phyloP scores from a whole-genome alignment of 2,888 invertebrate species.

The Caenorhabditis macrosperma region DNA sequence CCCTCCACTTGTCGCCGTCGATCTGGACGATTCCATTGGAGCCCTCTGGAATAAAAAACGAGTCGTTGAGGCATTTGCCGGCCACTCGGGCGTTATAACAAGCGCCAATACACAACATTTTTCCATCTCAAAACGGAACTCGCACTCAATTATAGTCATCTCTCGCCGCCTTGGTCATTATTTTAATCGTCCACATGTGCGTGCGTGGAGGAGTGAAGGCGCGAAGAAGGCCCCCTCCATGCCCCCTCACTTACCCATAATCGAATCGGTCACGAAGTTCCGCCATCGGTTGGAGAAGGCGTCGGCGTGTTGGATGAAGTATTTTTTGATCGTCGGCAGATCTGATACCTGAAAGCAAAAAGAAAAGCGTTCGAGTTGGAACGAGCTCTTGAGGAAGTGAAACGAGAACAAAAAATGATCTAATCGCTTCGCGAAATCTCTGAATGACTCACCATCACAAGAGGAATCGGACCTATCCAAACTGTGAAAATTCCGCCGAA shows the following conservation, averaged over 20 bases:
- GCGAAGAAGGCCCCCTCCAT: constrained; percentile 7
- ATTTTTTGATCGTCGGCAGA: constrained; percentile 69
- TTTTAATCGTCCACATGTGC: constrained; percentile 14
- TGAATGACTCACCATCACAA: constrained; percentile 73
- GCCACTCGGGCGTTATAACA: constrained; percentile 44
- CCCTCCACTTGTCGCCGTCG: constrained; percentile 79
- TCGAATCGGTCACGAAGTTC: constrained; percentile 77
- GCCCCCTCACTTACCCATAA: constrained; percentile 68
- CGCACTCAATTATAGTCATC: constrained; percentile 29
- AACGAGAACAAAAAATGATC: too few relatives aligned
- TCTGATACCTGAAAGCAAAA: constrained; percentile 61
- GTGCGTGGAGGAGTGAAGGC: neutral
- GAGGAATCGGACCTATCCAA: constrained; percentile 79
- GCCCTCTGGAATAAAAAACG: constrained; percentile 69
- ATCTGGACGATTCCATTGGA: constrained; percentile 79
- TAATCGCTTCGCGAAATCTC: neutral
- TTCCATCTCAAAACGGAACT: constrained; percentile 13
- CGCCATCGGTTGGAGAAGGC: constrained; percentile 78
- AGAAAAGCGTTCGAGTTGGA: too few relatives aligned
- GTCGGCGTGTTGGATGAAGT: constrained; percentile 77
- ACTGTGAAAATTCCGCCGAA: constrained; percentile 77
- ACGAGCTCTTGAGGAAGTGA: too few relatives aligned
- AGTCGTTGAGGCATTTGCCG: neutral
- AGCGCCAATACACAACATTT: constrained; percentile 10
- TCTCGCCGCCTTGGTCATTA: constrained; percentile 27